These are phyloP conservation scores for Micronycteris hirsuta DNA, from an alignment of 2,113 vertebrate genomes.

Conservation along the genomic window DNA sequence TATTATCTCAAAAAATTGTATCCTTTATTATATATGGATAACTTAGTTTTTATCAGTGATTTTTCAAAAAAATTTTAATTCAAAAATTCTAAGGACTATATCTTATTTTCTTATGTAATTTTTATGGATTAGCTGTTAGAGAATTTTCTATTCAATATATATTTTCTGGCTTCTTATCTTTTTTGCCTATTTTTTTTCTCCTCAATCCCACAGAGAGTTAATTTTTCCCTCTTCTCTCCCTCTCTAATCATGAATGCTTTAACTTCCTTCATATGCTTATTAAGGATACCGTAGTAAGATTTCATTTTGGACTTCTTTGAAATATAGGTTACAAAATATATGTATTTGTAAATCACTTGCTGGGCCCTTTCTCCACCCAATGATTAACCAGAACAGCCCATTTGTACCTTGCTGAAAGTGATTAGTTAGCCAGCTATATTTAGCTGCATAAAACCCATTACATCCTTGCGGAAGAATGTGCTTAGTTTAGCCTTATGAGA, in stretches of 20 bases:
- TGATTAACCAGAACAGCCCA: not conserved
- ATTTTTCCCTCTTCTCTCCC: not conserved
- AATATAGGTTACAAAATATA: not conserved
- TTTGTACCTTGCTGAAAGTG: constrained; percentile 47
- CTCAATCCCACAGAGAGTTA: not conserved
- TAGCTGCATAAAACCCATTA: constrained; percentile 53
- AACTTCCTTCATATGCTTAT: not conserved
- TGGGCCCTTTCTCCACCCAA: not conserved
- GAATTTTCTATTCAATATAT: not conserved
- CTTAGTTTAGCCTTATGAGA: constrained; percentile 73
- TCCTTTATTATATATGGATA: not conserved
- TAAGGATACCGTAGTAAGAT: not conserved
- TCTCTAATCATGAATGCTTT: not conserved
- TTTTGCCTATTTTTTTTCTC: not conserved
- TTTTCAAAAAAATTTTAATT: not conserved
- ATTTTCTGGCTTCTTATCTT: not conserved
- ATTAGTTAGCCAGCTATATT: constrained; percentile 55
- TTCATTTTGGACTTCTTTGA: not conserved
- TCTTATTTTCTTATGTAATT: not conserved
- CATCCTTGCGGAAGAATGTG: constrained; percentile 68
- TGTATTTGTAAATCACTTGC: not conserved
- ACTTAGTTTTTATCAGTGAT: not conserved
- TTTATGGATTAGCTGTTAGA: not conserved
- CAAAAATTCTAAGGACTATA: not conserved
- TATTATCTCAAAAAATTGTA: not conserved